These are phyloP conservation scores for Choristoneura rosaceana DNA, from an alignment of 2,888 invertebrate species.

Conservation along the genomic window DNA sequence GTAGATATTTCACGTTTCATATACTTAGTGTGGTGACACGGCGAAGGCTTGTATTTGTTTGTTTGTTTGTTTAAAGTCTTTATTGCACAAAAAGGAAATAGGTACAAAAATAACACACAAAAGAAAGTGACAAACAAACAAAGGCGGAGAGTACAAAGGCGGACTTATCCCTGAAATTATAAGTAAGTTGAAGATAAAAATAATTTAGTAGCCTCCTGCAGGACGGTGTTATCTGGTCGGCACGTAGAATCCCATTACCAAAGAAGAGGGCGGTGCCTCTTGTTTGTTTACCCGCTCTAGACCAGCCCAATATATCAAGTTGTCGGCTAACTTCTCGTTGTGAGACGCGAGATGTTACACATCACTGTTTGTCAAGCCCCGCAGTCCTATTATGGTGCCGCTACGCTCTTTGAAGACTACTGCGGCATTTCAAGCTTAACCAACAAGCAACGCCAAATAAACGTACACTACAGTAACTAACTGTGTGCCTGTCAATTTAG, in stretches of 20 bases:
- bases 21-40: conserved; percentile 48
- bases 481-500: conserved; percentile 7
- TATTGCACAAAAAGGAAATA: too few species aligned
- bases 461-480: conserved; percentile 14
- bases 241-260: conserved; percentile 41
- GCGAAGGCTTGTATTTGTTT: background rate
- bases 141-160: too few species aligned
- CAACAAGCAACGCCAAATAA: conserved; percentile 25
- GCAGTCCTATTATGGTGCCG: conserved; percentile 59
- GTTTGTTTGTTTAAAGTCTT: too few species aligned
- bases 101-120: too few species aligned
- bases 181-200: conserved; percentile 69
- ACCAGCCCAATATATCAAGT: conserved; percentile 80
- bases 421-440: conserved; percentile 26
- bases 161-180: too few species aligned
- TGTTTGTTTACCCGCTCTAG: conserved; percentile 74
- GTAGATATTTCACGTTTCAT: conserved; percentile 40
- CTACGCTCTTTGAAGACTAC: conserved; percentile 48
- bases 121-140: too few species aligned
- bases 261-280: conserved; percentile 47
- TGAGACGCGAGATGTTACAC: conserved; percentile 67
- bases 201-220: conserved; percentile 70
- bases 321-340: conserved; percentile 68
- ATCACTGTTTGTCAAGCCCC: conserved; percentile 72
- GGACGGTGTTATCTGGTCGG: conserved; percentile 65